Base-by-base conservation (phyloP, 1,140 invertebrate genomes). In the Goniozus legneri region DNA sequence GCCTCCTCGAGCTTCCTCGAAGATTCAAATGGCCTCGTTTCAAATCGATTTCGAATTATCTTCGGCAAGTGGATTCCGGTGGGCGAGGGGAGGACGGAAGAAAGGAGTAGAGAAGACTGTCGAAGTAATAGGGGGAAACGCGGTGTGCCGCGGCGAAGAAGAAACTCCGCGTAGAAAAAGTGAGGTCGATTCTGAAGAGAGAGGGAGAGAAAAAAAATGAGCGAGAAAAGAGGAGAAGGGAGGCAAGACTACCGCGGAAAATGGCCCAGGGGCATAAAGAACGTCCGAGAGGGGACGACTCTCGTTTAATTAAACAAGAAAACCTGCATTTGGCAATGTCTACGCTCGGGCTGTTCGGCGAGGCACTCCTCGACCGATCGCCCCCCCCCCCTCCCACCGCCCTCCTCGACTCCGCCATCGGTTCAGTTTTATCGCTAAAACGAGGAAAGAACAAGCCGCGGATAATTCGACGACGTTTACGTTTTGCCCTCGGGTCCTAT, bases 21-120 rank as follows among this genome's bases (percentile, higher is more conserved):
- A 47, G 52, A 65, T 67, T 64, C 66, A 55, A 61, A 63, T 62
- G 56, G 44, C 59, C 60, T 60, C 64, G 60, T 64, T 67, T 65
- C 56, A 59, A 64, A 67, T 67, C 64, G 63, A 69, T 64, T 65
- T 64, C 54, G 52, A 67, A 63, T 63, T 61, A 61, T 67, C 62
- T 59, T 64, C 56, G 51, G 34, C 52, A 51, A 62, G 44, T 52
- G 54, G 51, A 60, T 56, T 50, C 35, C 30, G 14, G 36, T 47
- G 20, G 41, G 50, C 41, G 47, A 36, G 38, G 45, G 35, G 32
- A 44, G 31, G 31, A 45, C 31, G 41, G 13, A 19, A 3, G 32
- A 35, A 22, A 27, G 4, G 24, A 6, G 24, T 27, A 10, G 24
- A 27, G 24, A 27, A n/a, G n/a, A n/a, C n/a, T n/a, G 24, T 10